Conservation (phyloP, 2,797 vertebrate species). For the Loriculus beryllinus region DNA sequence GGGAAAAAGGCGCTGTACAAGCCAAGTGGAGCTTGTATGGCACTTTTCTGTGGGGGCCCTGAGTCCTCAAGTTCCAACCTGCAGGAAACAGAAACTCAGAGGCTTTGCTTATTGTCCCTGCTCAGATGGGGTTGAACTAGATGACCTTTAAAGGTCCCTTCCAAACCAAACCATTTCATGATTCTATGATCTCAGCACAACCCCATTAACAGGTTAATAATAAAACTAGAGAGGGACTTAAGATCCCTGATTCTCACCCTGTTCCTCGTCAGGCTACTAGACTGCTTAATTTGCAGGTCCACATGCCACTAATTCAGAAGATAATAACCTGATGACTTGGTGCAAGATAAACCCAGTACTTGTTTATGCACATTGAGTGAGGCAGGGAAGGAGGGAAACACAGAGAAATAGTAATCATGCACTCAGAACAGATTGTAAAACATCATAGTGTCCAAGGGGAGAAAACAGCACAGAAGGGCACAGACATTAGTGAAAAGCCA, state of each 20-base stretch:
- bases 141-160: background rate
- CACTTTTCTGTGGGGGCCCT: background rate
- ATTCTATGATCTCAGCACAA: background rate
- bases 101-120: background rate
- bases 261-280: background rate
- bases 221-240: background rate
- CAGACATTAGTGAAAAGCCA: constrained; percentile 64
- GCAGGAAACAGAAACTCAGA: background rate
- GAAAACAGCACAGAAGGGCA: constrained; percentile 60
- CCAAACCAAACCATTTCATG: background rate
- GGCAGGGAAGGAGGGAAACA: constrained; percentile 40
- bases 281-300: background rate
- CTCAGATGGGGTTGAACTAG: background rate
- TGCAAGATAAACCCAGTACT: constrained; percentile 30
- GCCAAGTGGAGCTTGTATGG: background rate
- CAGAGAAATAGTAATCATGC: constrained; percentile 58
- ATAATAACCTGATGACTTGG: constrained; percentile 35
- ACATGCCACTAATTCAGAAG: constrained; percentile 22
- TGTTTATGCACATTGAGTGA: constrained; percentile 42
- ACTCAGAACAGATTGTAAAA: constrained; percentile 54
- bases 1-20: background rate
- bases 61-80: background rate
- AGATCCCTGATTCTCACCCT: background rate
- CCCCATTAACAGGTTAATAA: background rate
- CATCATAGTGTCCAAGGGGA: constrained; percentile 49